Evolutionary conservation across 2,888 invertebrate genomes (phyloP).

Genomic region (Cephus nigrinus): DNA sequence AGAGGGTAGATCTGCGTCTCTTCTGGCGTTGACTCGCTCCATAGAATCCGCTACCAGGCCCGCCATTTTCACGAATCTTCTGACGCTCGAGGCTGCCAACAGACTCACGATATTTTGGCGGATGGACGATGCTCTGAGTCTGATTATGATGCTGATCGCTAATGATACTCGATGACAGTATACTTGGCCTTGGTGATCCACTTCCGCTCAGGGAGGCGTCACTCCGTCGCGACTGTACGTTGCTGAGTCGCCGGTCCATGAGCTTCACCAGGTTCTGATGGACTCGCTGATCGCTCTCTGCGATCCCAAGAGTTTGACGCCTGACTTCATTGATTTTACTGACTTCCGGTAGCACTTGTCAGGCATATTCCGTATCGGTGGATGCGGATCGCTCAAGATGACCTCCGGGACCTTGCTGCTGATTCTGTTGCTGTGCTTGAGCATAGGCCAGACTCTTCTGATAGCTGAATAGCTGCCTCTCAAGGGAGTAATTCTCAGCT

Average conservation of each 20-base stretch:
- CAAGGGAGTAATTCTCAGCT: slow-evolving; percentile 85
- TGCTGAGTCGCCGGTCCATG: slow-evolving; percentile 59
- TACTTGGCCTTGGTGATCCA: not conserved
- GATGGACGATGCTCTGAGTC: slow-evolving; percentile 40
- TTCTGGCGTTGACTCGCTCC: slow-evolving; percentile 27
- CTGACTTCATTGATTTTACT: slow-evolving; percentile 4
- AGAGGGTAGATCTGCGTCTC: slow-evolving; percentile 57
- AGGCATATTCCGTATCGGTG: slow-evolving; percentile 81
- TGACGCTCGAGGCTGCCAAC: slow-evolving; percentile 7
- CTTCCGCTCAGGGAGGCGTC: not conserved
- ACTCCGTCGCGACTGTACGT: slow-evolving; percentile 34
- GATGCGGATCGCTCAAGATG: slow-evolving; percentile 67
- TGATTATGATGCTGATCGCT: not conserved
- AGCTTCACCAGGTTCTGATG: slow-evolving; percentile 56
- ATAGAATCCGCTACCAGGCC: not conserved
- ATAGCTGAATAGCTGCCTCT: slow-evolving; percentile 84
- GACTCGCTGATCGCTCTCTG: slow-evolving; percentile 47
- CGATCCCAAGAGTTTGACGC: slow-evolving; percentile 33
- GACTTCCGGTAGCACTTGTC: slow-evolving; percentile 63
- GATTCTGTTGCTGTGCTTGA: slow-evolving; percentile 69
- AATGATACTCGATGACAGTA: not conserved
- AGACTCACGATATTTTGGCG: slow-evolving; percentile 36
- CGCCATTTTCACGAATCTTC: slow-evolving; percentile 7
- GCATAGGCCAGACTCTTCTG: slow-evolving; percentile 83
- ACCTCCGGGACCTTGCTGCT: slow-evolving; percentile 43